Conservation (phyloP, 1,140 invertebrate genomes). For the Achroia grisella region DNA sequence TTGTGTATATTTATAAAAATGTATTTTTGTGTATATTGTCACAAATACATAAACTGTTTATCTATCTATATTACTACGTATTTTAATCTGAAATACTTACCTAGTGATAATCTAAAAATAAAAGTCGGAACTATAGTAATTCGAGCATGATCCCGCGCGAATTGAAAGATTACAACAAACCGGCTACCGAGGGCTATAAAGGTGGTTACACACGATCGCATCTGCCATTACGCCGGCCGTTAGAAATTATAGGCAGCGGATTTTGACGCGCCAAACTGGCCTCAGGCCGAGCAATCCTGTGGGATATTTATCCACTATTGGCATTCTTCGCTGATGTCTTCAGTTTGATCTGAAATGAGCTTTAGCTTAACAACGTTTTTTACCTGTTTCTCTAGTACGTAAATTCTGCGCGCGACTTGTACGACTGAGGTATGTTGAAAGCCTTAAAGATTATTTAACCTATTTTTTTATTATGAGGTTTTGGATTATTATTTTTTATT, state of each 20-base stretch:
- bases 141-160: constrained; percentile 10
- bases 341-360: no score
- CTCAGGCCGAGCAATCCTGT: constrained; percentile 10
- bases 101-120: no score
- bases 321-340: constrained; percentile 3
- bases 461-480: not conserved
- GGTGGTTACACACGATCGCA: constrained; percentile 8
- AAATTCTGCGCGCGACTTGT: no score
- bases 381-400: no score
- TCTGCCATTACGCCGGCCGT: constrained; percentile 11
- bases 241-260: constrained; percentile 20
- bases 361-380: no score
- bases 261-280: constrained; percentile 6
- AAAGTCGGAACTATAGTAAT: constrained; percentile 3
- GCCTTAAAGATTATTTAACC: no score
- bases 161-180: constrained; percentile 12
- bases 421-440: no score
- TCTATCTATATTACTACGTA: no score
- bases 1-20: no score
- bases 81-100: no score
- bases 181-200: constrained; percentile 9
- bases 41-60: no score
- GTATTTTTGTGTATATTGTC: no score
- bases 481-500: not conserved
- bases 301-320: constrained; percentile 16